Evolutionary conservation across 1,140 invertebrate species (phyloP), one percentile per base, ranked within the genome.

Genomic region (Aphelinus certus): DNA sequence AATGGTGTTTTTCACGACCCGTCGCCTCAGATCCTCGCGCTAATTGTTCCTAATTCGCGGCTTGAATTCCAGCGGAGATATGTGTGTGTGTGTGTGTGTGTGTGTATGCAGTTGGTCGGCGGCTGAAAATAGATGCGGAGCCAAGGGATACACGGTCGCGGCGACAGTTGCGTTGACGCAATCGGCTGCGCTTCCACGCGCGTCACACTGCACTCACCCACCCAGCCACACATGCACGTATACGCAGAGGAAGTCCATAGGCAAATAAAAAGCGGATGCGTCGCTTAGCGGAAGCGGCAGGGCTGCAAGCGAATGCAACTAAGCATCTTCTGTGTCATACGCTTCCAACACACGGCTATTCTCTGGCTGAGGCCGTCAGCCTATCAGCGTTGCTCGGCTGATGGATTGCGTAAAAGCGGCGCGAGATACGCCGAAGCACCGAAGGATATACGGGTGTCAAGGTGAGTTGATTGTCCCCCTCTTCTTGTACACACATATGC

Each of bases 41-140:
- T 65, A 65, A 65, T 53, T 51, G 63, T 48, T 65, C 49, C 63
- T 65, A 65, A 65, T 65, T 65, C 49, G 63, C 43, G n/a, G 4
- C 48, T 51, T 48, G 63, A n/a, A 65, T 65, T 65, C 63, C 63
- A 51, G 4, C 4, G 63, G 48, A 51, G n/a, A 51, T 51, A 42
- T 42, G 26, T 47, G 61, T 4, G 43, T 48, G 42, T 10, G 61
- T 3, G 61, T 46, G 10, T 46, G 26, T 26, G 26, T 26, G 26
- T 26, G 26, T 26, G 0, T 26, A 26, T 26, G 26, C 26, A 26
- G 26, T 26, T 26, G 26, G 26, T 26, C 26, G 26, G 26, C 26
- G 26, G 26, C 26, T 26, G 26, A 26, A 26, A 26, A 26, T 63
- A 7, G 61, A 63, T 43, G 46, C 60, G 60, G 45, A 62, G 46